Conservation (phyloP, 2,888 invertebrate species). For the Hipparchia sbordonii region DNA sequence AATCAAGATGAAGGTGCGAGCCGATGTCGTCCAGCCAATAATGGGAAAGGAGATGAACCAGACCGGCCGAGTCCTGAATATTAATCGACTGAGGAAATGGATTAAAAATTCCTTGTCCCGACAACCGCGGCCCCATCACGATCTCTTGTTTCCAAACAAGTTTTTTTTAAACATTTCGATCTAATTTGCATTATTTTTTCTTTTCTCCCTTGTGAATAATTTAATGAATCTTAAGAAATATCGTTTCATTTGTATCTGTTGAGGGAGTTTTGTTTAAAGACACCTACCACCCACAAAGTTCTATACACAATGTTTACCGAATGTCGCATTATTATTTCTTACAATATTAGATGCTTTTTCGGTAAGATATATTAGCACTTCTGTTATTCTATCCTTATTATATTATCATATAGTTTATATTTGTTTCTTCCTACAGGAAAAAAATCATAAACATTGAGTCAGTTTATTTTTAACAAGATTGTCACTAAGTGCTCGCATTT, state of each 20-base stretch:
- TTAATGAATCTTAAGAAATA: constrained; percentile 79
- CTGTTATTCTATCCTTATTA: too few relatives aligned
- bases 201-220: constrained; percentile 78
- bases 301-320: neutral
- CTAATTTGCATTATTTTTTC: constrained; percentile 79
- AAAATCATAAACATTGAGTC: neutral
- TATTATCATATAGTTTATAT: neutral
- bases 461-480: constrained; percentile 42
- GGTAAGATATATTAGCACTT: neutral
- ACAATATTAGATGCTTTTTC: neutral
- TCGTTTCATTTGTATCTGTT: constrained; percentile 52
- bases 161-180: constrained; percentile 72
- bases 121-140: constrained; percentile 67
- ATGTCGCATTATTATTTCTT: neutral
- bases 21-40: constrained; percentile 73
- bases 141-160: constrained; percentile 78
- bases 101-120: constrained; percentile 81
- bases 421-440: neutral
- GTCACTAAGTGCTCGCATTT: constrained; percentile 46
- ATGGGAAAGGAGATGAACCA: constrained; percentile 81
- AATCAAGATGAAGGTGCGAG: constrained; percentile 70
- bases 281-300: constrained; percentile 13
- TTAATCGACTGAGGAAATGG: constrained; percentile 83
- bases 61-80: constrained; percentile 81
- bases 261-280: constrained; percentile 36